phyloP scores from a whole-genome alignment of 2,797 vertebrate species.

The Miichthys miiuy region DNA sequence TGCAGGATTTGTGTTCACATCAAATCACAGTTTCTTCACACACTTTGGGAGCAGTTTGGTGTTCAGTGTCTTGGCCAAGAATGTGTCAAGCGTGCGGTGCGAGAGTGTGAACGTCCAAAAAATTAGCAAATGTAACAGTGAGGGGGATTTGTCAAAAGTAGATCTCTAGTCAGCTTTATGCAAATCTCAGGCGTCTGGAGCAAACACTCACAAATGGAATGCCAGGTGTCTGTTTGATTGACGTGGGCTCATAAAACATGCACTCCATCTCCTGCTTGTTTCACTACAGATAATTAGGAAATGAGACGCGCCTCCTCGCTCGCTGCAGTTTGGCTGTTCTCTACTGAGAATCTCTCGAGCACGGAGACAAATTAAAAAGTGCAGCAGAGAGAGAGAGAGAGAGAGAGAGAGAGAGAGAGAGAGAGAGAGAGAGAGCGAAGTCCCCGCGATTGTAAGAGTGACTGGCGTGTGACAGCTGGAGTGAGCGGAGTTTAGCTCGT shows the following conservation, averaged over 20 bases:
- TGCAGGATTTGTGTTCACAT: no score
- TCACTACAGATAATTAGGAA: background rate
- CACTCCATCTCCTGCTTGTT: background rate
- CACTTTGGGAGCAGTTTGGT: no score
- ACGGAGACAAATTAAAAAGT: background rate
- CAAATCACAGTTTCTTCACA: no score
- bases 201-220: background rate
- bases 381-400: background rate
- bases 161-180: background rate
- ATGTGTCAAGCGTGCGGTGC: no score
- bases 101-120: background rate
- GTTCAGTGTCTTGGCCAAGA: no score
- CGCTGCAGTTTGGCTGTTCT: background rate
- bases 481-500: background rate
- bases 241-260: background rate
- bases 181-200: background rate
- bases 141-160: background rate
- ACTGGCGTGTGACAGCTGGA: background rate
- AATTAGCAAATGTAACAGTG: background rate
- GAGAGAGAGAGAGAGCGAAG: background rate
- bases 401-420: no score
- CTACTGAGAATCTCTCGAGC: background rate
- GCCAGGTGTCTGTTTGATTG: slow-evolving; percentile 4
- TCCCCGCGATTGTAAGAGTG: background rate
- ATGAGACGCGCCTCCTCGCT: background rate